Evolutionary conservation across 1,140 invertebrate species (phyloP).

Genomic region (Meloidogyne hapla): DNA sequence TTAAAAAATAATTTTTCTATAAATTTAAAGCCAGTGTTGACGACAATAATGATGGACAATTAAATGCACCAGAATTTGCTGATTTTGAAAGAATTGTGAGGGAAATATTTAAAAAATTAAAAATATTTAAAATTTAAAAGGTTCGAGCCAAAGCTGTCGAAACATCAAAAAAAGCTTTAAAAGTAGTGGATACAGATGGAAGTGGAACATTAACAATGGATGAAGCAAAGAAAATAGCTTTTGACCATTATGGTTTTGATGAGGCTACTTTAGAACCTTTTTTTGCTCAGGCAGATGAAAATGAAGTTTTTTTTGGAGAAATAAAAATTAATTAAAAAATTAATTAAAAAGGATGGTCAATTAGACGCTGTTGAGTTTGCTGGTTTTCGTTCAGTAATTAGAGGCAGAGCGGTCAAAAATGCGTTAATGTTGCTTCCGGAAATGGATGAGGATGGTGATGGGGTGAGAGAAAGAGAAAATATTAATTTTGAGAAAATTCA

Average conservation of each 20-base stretch:
- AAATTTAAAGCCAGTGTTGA: conserved; percentile 50
- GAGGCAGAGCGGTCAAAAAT: conserved; percentile 59
- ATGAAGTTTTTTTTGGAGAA: conserved; percentile 32
- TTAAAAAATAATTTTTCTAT: background rate
- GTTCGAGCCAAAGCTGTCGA: conserved; percentile 60
- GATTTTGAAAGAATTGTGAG: background rate
- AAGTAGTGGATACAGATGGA: conserved; percentile 58
- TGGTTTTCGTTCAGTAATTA: conserved; percentile 61
- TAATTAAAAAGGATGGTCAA: conserved; percentile 49
- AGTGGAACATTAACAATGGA: conserved; percentile 60
- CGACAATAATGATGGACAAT: conserved; percentile 61
- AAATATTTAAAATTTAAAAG: conserved; percentile 58
- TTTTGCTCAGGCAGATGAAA: conserved; percentile 63
- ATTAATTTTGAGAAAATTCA: background rate
- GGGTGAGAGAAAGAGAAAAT: conserved; percentile 12
- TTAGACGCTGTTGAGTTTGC: conserved; percentile 62
- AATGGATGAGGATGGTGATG: conserved; percentile 56
- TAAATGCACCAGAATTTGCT: conserved; percentile 59
- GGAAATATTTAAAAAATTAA: background rate
- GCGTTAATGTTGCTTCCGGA: conserved; percentile 49
- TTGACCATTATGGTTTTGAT: conserved; percentile 64
- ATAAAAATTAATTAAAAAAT: background rate
- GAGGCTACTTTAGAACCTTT: conserved; percentile 59
- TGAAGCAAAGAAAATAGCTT: conserved; percentile 61
- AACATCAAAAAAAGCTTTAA: conserved; percentile 61